Evolutionary conservation across 2,113 vertebrate species (phyloP).

Genomic region (Leiothrix lutea): DNA sequence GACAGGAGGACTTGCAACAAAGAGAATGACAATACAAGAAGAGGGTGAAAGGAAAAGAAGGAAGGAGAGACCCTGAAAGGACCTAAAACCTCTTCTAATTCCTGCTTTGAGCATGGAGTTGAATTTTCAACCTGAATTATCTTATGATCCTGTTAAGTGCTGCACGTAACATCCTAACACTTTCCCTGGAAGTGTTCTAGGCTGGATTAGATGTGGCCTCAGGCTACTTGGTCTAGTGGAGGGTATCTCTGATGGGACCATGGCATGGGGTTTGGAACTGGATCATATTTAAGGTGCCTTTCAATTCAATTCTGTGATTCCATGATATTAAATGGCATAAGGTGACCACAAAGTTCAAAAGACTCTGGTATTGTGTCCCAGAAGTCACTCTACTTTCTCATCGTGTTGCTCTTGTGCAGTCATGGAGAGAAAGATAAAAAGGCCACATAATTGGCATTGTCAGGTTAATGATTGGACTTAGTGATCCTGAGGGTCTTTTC

Average conservation of each 20-base stretch:
- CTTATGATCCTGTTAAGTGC: not conserved
- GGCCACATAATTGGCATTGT: not conserved
- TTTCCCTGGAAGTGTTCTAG: not conserved
- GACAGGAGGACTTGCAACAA: not conserved
- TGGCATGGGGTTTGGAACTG: not conserved
- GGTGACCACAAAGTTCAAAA: not conserved
- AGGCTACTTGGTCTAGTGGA: not conserved
- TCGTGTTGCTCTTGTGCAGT: not conserved
- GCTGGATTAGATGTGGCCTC: not conserved
- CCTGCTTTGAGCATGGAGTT: not conserved
- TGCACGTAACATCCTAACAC: fast-evolving
- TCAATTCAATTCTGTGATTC: not conserved
- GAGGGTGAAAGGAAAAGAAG: not conserved
- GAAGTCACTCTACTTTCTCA: not conserved
- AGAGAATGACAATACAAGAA: not conserved
- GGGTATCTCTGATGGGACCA: no score
- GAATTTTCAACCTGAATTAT: not conserved
- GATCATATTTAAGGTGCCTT: not conserved
- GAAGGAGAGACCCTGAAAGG: not conserved
- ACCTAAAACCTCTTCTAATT: not conserved
- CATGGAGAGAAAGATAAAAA: not conserved
- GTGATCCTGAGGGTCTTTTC: not conserved
- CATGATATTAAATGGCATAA: not conserved
- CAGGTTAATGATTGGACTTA: not conserved
- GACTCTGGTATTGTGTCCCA: not conserved